phyloP scores from a whole-genome alignment of 2,113 vertebrate species.

The Neopipo cinnamomea region DNA sequence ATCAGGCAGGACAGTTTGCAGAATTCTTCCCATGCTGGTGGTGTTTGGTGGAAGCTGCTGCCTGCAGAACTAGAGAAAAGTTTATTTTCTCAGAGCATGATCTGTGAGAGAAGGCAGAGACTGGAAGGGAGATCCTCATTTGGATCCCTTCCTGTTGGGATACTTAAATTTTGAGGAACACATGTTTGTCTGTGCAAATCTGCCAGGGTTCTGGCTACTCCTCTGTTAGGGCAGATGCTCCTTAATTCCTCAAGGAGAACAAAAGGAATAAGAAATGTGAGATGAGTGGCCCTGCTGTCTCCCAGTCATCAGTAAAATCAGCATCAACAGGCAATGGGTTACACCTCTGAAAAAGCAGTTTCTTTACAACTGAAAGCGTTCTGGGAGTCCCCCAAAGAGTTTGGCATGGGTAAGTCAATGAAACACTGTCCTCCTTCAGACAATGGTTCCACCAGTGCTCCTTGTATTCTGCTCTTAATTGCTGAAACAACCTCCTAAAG shows the following conservation, averaged over 20 bases:
- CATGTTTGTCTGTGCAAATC: not conserved
- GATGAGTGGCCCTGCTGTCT: not conserved
- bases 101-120: not conserved
- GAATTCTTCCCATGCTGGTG: not conserved
- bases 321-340: not conserved
- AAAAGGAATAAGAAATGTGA: not conserved
- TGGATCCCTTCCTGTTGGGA: not conserved
- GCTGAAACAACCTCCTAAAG: not conserved
- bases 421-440: not conserved
- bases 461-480: not conserved
- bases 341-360: not conserved
- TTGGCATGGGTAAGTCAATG: not conserved
- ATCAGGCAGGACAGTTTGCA: not conserved
- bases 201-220: not conserved
- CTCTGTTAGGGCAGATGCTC: not conserved
- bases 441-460: not conserved
- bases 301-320: not conserved
- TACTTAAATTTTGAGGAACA: not conserved
- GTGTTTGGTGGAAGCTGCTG: not conserved
- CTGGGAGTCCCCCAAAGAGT: not conserved
- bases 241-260: slow-evolving; percentile 1
- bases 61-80: not conserved
- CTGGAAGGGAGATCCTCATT: not conserved
- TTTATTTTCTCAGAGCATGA: not conserved
- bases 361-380: not conserved